Evolutionary conservation across 2,797 vertebrate species (phyloP).

Genomic region (Acanthurus tractus): DNA sequence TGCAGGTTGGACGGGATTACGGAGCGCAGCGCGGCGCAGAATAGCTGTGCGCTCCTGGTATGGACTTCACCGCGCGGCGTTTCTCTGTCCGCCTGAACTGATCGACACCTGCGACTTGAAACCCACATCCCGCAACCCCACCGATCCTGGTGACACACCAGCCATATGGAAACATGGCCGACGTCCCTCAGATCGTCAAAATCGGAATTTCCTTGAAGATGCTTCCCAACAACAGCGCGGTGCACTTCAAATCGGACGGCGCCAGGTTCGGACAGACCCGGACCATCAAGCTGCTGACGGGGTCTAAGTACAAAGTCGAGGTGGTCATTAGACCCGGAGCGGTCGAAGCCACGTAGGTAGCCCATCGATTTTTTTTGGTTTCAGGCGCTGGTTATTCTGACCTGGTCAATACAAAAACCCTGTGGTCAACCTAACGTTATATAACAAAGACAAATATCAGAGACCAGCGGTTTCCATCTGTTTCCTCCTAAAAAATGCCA

Average conservation of each 20-base stretch:
- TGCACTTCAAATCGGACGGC: slow-evolving; percentile 95
- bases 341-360: slow-evolving; percentile 92
- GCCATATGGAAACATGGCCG: slow-evolving; percentile 85
- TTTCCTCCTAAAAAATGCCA: not conserved
- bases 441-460: not conserved
- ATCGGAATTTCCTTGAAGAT: slow-evolving; percentile 93
- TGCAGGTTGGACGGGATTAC: slow-evolving; percentile 62
- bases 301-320: slow-evolving; percentile 94
- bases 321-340: slow-evolving; percentile 93
- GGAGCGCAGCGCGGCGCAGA: slow-evolving; percentile 27
- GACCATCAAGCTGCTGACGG: slow-evolving; percentile 96
- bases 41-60: slow-evolving; percentile 20
- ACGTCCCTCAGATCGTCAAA: slow-evolving; percentile 90
- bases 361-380: not conserved
- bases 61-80: slow-evolving; percentile 10
- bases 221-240: slow-evolving; percentile 92
- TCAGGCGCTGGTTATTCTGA: not conserved
- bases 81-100: slow-evolving; percentile 5
- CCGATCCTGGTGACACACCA: not conserved
- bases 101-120: not conserved
- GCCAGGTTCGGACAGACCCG: slow-evolving; percentile 95
- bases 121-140: not conserved
- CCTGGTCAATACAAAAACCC: not conserved
- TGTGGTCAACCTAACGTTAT: not conserved
- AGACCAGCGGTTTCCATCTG: not conserved